phyloP scores from a whole-genome alignment of 2,797 vertebrate genomes.

The Manis pentadactyla region DNA sequence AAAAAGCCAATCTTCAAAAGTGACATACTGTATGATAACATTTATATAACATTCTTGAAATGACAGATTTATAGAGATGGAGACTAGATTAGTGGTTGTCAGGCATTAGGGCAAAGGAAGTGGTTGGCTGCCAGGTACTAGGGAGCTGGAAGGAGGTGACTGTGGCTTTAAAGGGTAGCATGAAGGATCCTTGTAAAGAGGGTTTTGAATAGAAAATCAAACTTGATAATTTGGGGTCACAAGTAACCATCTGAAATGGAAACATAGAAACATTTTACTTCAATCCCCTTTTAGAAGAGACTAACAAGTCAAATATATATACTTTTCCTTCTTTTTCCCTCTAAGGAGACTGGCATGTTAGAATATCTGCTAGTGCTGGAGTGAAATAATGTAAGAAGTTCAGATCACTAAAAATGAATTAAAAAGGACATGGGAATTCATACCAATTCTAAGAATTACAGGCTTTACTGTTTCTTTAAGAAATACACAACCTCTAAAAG shows the following conservation, averaged over 20 bases:
- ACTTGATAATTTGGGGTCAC: background rate
- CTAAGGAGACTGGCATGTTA: slow-evolving; percentile 27
- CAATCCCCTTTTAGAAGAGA: background rate
- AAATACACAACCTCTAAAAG: slow-evolving; percentile 1
- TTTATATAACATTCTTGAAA: slow-evolving; percentile 18
- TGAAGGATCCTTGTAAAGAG: background rate
- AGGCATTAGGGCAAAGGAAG: background rate
- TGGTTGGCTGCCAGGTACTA: background rate
- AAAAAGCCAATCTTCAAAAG: background rate
- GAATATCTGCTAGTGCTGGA: background rate
- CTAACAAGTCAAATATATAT: background rate
- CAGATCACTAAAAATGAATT: slow-evolving; percentile 5
- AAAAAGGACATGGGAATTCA: background rate
- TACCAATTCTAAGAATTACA: slow-evolving; percentile 40
- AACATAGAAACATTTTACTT: slow-evolving; percentile 22
- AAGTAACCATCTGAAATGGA: background rate
- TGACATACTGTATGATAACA: background rate
- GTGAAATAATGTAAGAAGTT: slow-evolving; percentile 27
- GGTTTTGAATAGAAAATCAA: slow-evolving; percentile 5
- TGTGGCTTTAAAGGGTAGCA: background rate
- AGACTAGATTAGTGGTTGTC: background rate
- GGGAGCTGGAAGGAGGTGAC: background rate
- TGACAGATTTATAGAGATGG: background rate
- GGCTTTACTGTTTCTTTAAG: slow-evolving; percentile 6
- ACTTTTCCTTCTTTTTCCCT: background rate